Base-by-base conservation (phyloP, 64 coral and sea anemone genomes). In the Montipora sp. region DNA sequence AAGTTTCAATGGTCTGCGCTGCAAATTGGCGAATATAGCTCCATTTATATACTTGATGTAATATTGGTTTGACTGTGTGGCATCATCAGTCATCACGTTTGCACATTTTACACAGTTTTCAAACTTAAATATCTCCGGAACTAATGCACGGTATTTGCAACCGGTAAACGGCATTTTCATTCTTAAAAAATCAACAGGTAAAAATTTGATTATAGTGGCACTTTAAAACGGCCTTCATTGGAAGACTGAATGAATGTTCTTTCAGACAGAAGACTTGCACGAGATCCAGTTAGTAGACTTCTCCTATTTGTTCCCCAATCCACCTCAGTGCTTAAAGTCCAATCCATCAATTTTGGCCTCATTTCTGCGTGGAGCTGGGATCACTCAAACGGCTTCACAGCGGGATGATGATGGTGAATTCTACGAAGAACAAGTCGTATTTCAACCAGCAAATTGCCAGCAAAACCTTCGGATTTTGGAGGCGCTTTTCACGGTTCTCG, bases 361-460 rank as follows among this genome's bases (percentile, higher is more conserved):
- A 36, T 16, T 96, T 50, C 83, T 96, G 19, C 90, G 92, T 73
- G 95, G 92, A 10, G 95, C 86, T 11, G 92, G 90, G 18, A 96
- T 96, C 58, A 78, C 84, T 1, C 3, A 94, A 20, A 91, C 83
- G 11, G 66, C 91, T 5, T 3, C 92, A 3, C 92, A 96, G 51
- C 87, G 91, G 13, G 87, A 77, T 3, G 92, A 94, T 63, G 95
- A 96, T 51, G 95, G 93, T 15, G 95, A 96, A 11, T 71, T 49
- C 22, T 82, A 81, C 45, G 92, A 96, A 58, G 78, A 80, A 11
- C 95, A 96, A 85, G 91, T 96, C 14, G 92, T 96, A 6, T 96
- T 96, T 77, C 92, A 94, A 43, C 95, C 95, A 78, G 66, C 46
- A 61, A 96, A 89, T 45, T 94, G 95, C 76, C 95, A 94, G 61